These are phyloP conservation scores for Sturnira hondurensis DNA, from an alignment of 2,113 vertebrate genomes.

Conservation along the genomic window DNA sequence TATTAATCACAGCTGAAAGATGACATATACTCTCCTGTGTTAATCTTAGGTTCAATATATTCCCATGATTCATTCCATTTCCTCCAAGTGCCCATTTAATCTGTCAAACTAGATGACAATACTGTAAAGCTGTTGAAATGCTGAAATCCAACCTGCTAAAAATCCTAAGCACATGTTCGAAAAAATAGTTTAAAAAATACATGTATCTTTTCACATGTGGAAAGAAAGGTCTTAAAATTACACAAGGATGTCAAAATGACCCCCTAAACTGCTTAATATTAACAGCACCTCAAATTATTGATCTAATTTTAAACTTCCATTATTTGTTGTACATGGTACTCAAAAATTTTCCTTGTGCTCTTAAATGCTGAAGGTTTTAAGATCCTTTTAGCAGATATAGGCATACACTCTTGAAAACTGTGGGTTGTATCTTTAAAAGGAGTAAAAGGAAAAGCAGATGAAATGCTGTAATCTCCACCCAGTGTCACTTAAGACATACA, in stretches of 20 bases:
- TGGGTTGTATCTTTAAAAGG: constrained; percentile 81
- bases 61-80: constrained; percentile 50
- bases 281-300: background rate
- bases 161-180: constrained; percentile 20
- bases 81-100: constrained; percentile 55
- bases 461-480: constrained; percentile 77
- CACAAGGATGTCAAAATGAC: constrained; percentile 12
- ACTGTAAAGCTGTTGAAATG: constrained; percentile 45
- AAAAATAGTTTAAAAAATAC: constrained; percentile 17
- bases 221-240: constrained; percentile 28
- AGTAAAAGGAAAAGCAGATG: constrained; percentile 77
- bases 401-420: background rate
- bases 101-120: constrained; percentile 51
- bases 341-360: background rate
- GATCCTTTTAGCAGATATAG: background rate
- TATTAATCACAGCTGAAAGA: constrained; percentile 60
- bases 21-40: constrained; percentile 29
- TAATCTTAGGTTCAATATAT: constrained; percentile 58
- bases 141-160: constrained; percentile 46
- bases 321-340: background rate
- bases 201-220: background rate
- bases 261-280: background rate
- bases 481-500: constrained; percentile 75
- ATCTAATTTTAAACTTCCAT: background rate
- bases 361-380: background rate